Base-by-base conservation (phyloP, 2,888 invertebrate species). In the Osedax fenrisi region DNA sequence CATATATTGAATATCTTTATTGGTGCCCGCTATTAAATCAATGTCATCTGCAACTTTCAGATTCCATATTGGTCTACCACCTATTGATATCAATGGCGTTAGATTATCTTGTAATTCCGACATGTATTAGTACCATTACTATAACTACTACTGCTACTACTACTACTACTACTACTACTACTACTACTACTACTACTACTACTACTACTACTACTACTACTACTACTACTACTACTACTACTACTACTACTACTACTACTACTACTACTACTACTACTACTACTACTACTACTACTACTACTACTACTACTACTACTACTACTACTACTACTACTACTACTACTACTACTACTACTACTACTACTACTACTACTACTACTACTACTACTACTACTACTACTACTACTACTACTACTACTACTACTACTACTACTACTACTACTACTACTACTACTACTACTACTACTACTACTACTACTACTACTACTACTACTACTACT, bases 201-300 rank as follows among this genome's bases (percentile, higher is more conserved):
- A 68, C 73, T 75, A 67, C 64, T 75, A 76, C 73, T 75, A 75
- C 26, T 75, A 75, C 26, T 75, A 75, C 26, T 75, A 75, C 26
- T 75, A 75, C 26, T 75, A 75, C 26, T 75, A 75, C 26, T 75
- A 75, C 26, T 75, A 75, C 26, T 75, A 75, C 26, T 75, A 75
- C 26, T 76, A 75, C 3, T 73, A 75, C n/a, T 76, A 76, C n/a
- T 73, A 75, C 3, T 75, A 67, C 3, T 75, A 75, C 3, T 75
- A 64, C 3, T 75, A 76, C 5, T 75, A 25, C 3, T 75, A 75
- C 3, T 75, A 75, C 3, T 75, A 75, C 3, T 75, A 75, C 3
- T 75, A 75, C 26, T 75, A 75, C 26, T 75, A 75, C 56, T 75
- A 75, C 56, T 75, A 75, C 56, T 75, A 75, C 56, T 75, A 75